A percentile compares a stretch with the other conserved stretches of the same genome.
Evolutionary conservation across 2,888 invertebrate genomes (phyloP).

Genomic region (Agapostemon virescens): DNA sequence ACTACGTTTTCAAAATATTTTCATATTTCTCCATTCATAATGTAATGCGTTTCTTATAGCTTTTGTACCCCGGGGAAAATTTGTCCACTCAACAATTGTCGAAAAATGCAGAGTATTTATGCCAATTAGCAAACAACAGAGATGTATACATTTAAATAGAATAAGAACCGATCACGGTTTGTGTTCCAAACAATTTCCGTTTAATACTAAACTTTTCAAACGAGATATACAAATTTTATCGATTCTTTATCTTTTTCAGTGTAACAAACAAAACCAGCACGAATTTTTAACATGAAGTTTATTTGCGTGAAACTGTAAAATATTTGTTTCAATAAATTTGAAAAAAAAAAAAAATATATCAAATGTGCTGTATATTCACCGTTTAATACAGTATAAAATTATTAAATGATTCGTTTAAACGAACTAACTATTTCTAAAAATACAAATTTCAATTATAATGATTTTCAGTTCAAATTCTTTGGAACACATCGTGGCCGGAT

Average conservation of each 20-base stretch:
- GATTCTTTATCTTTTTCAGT: not conserved
- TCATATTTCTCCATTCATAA: slow-evolving; percentile 59
- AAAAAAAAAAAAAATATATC: too few species aligned
- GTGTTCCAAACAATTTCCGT: slow-evolving; percentile 71
- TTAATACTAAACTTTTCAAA: not conserved
- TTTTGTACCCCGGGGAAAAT: slow-evolving; percentile 59
- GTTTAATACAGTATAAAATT: not conserved
- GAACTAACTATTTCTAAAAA: too few species aligned
- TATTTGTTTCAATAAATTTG: not conserved
- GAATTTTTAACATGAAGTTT: not conserved
- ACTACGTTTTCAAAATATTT: slow-evolving; percentile 58
- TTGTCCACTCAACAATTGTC: slow-evolving; percentile 77
- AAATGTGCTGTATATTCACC: not conserved
- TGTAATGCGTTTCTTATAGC: slow-evolving; percentile 72
- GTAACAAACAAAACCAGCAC: not conserved
- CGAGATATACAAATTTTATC: not conserved
- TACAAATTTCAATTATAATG: not conserved
- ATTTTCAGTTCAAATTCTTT: slow-evolving; percentile 59
- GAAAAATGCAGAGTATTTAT: slow-evolving; percentile 78
- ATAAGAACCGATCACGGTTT: slow-evolving; percentile 75
- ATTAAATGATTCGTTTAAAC: not conserved
- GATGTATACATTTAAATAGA: slow-evolving; percentile 79
- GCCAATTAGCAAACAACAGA: slow-evolving; percentile 79
- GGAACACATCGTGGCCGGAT: slow-evolving; percentile 76
- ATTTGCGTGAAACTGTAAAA: not conserved